These are phyloP conservation scores for Oophaga pumilio DNA, from an alignment of 2,113 vertebrate genomes.

Conservation along the genomic window DNA sequence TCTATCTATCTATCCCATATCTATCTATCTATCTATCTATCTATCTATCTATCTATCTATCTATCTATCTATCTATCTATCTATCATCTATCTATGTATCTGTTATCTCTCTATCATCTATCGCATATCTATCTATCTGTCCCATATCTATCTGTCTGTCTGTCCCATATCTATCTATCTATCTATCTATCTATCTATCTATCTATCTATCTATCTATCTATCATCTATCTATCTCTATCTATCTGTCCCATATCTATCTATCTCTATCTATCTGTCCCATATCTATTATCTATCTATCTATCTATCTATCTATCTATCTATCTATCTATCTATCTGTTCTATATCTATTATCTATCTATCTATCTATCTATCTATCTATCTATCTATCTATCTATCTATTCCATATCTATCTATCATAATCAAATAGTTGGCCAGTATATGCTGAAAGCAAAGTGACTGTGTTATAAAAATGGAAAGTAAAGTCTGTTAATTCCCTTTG, in stretches of 20 bases:
- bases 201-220: neutral
- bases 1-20: neutral
- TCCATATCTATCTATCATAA: no score
- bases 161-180: neutral
- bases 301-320: neutral
- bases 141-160: neutral
- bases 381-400: neutral
- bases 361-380: neutral
- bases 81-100: neutral
- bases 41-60: neutral
- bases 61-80: neutral
- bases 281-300: slow-evolving; percentile 5
- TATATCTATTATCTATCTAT: neutral
- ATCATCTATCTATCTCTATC: slow-evolving; percentile 3
- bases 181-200: neutral
- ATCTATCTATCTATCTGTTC: neutral
- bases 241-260: neutral
- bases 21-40: neutral
- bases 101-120: neutral
- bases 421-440: neutral
- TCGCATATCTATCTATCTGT: neutral
- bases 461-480: neutral
- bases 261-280: slow-evolving; percentile 5
- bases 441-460: neutral
- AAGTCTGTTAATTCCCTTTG: slow-evolving; percentile 31